Percentiles rank a stretch among this genome's conserved stretches.
These are phyloP conservation scores for Cossypha heuglini DNA, from an alignment of 2,797 vertebrate species.

Conservation along the genomic window DNA sequence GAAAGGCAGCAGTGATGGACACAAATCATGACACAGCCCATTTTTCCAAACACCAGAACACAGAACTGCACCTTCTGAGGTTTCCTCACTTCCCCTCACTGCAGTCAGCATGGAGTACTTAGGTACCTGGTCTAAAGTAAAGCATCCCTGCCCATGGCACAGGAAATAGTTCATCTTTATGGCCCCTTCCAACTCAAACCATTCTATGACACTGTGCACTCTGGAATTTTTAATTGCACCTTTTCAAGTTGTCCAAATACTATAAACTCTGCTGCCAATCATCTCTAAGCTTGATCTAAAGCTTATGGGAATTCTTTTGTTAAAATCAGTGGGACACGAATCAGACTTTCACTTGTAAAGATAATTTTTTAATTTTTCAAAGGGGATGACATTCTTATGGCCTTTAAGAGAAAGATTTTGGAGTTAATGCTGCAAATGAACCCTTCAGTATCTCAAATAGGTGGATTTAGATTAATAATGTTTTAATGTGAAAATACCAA, in stretches of 20 bases:
- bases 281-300: background rate
- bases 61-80: accelerated
- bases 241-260: background rate
- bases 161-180: background rate
- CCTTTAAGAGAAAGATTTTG: background rate
- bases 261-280: background rate
- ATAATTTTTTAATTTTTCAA: background rate
- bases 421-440: background rate
- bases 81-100: background rate
- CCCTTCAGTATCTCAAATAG: background rate
- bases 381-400: background rate
- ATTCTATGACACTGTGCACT: background rate
- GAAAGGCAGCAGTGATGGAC: background rate
- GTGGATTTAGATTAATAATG: background rate
- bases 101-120: background rate
- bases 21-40: accelerated
- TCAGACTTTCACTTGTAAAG: background rate
- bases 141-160: background rate
- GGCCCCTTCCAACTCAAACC: background rate
- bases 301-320: background rate
- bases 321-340: background rate
- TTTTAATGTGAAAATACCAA: background rate
- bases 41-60: background rate
- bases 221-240: background rate
- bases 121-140: background rate